Percentiles rank a stretch among this genome's conserved stretches.
These are phyloP conservation scores for Wiebesia pumilae DNA, from an alignment of 1,140 invertebrate species.

Conservation along the genomic window DNA sequence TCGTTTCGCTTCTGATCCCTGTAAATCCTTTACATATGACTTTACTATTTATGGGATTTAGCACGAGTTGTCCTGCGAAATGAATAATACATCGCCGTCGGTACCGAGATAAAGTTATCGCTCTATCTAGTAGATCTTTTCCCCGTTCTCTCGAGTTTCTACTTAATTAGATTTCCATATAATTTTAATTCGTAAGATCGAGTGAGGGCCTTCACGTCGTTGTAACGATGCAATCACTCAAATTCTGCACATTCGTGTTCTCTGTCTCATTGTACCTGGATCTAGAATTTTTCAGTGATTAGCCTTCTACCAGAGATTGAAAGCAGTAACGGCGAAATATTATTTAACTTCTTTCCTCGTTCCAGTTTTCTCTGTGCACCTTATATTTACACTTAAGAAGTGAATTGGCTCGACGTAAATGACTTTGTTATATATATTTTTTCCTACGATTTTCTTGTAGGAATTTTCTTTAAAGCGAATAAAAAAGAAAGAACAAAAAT, in stretches of 20 bases:
- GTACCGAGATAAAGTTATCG: neutral
- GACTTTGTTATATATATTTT: neutral
- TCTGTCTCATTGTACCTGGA: neutral
- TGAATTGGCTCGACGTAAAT: neutral
- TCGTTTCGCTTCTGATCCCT: neutral
- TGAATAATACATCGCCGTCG: neutral
- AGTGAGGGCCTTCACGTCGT: neutral
- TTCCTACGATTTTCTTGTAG: neutral
- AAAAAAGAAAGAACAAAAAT: neutral
- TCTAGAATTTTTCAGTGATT: neutral
- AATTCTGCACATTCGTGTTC: neutral
- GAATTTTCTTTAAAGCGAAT: neutral
- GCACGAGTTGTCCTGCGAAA: neutral
- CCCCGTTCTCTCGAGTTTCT: neutral
- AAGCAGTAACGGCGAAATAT: neutral
- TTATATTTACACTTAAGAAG: neutral
- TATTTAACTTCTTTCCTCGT: conserved; percentile 14
- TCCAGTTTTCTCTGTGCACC: conserved; percentile 11
- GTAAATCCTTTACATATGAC: neutral
- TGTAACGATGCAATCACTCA: neutral
- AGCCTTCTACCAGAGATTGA: neutral
- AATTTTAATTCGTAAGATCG: neutral
- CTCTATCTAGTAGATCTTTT: neutral
- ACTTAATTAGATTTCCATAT: neutral
- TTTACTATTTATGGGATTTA: neutral